Evolutionary conservation across 2,888 invertebrate genomes (phyloP), one percentile per base, ranked within the genome.

Genomic region (Anoplius nigerrimus): DNA sequence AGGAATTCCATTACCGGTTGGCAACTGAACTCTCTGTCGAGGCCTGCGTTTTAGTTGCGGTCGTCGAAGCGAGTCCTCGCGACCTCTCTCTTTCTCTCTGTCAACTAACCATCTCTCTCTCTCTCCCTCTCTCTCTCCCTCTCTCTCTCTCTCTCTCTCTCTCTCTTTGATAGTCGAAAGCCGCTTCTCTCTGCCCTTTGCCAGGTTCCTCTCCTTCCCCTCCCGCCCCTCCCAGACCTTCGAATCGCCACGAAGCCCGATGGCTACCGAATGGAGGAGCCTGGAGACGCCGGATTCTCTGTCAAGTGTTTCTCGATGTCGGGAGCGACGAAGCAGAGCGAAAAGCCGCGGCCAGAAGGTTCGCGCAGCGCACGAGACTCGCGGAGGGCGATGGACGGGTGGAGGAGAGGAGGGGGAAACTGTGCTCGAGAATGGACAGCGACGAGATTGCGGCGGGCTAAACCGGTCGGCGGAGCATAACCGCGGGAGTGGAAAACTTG

Each of bases 1-100:
- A 83, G 86, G 84, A 87, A 86, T 86, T 83, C 86, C 87, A 87
- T 87, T 87, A 87, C 87, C 82, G 84, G 84, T 83, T 86, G 82
- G 85, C 84, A 84, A 84, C 83, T 84, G 82, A 84, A 84, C 81
- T 83, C 82, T 81, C 82, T 82, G 80, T 81, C 75, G 82, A 69
- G 78, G 77, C 78, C 34, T 74, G 73, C 82, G 82, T 84, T 86
- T 85, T 83, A 84, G 85, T 83, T 83, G 82, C 83, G 86, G 84
- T 85, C 77, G 82, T 76, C 84, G 83, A 72, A 84, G 82, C 84
- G 79, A 74, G 78, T 80, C 83, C 81, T 80, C 72, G 75, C 72
- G 69, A 75, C 75, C 75, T 62, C 64, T 60, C 61, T 74, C 62
- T 59, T 57, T 63, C 74, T 34, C 54, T 21, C 24, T 45, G 22